Conservation (phyloP, 1,140 invertebrate species). For the Choristoneura fumiferana region DNA sequence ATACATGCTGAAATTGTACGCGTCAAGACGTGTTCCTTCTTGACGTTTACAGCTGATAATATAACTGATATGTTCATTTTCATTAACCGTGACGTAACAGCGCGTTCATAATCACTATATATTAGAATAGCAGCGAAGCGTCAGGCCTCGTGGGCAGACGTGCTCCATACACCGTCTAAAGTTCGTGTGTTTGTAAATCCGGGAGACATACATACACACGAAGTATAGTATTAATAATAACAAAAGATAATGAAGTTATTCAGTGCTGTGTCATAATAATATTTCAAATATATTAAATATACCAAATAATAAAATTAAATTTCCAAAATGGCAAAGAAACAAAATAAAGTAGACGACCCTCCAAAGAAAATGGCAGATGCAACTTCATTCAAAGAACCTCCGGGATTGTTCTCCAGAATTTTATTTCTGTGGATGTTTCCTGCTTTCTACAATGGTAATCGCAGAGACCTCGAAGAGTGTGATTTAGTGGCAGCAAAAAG, state of each 20-base stretch:
- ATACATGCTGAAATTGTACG: too few relatives aligned
- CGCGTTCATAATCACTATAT: too few relatives aligned
- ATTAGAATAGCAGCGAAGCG: not conserved
- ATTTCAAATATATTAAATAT: not conserved
- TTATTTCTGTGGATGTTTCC: constrained; percentile 81
- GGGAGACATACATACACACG: too few relatives aligned
- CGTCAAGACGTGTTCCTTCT: too few relatives aligned
- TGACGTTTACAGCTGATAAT: too few relatives aligned
- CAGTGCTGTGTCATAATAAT: not conserved
- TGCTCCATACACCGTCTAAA: too few relatives aligned
- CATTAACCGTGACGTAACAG: too few relatives aligned
- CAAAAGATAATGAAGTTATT: too few relatives aligned
- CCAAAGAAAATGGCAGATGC: constrained; percentile 28
- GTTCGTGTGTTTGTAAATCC: too few relatives aligned
- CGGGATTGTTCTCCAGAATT: constrained; percentile 49
- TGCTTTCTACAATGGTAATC: constrained; percentile 81
- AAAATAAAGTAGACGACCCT: constrained; percentile 26
- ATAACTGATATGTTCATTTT: too few relatives aligned
- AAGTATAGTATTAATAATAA: too few relatives aligned
- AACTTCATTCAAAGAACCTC: constrained; percentile 36
- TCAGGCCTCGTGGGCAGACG: not conserved
- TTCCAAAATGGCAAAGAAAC: constrained; percentile 7
- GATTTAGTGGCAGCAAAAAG: constrained; percentile 82
- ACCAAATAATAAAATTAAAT: too few relatives aligned
- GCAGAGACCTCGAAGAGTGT: constrained; percentile 81